These are phyloP conservation scores for Tenthredo distinguenda DNA, from an alignment of 2,888 invertebrate genomes.

Conservation along the genomic window DNA sequence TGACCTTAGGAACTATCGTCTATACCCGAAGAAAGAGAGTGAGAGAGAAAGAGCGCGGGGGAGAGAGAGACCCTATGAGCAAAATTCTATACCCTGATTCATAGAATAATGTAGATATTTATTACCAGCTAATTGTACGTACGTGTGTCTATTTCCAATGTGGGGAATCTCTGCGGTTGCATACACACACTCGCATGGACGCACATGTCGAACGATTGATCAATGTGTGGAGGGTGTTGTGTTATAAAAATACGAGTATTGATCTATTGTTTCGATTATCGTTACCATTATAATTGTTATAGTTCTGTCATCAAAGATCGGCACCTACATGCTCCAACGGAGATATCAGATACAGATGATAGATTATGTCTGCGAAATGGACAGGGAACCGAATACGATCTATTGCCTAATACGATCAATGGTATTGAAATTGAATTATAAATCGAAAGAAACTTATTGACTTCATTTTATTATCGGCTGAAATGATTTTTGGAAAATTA, in stretches of 20 bases:
- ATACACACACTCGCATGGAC: not conserved
- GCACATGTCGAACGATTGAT: not conserved
- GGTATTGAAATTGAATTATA: not conserved
- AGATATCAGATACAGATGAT: conserved; percentile 16
- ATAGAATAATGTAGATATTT: conserved; percentile 21
- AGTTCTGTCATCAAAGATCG: conserved; percentile 33
- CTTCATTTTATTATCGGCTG: not conserved
- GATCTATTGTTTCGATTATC: not conserved
- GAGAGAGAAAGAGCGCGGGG: not conserved
- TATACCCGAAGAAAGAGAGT: not conserved
- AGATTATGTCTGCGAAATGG: conserved; percentile 2
- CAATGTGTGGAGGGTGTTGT: not conserved
- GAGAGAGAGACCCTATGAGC: not conserved
- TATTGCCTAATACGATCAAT: conserved; percentile 18
- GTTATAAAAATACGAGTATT: not conserved
- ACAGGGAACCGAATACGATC: conserved; percentile 25
- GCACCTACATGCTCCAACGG: conserved; percentile 1
- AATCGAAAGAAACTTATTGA: not conserved
- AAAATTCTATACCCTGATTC: conserved; percentile 7
- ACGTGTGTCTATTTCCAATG: conserved; percentile 5
- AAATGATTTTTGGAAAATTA: too few relatives aligned
- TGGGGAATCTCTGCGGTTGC: conserved; percentile 18
- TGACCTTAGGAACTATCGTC: conserved; percentile 39
- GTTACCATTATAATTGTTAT: not conserved
- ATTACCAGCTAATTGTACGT: not conserved